Base-by-base conservation (phyloP, 2,888 invertebrate genomes). In the Diadromus collaris region DNA sequence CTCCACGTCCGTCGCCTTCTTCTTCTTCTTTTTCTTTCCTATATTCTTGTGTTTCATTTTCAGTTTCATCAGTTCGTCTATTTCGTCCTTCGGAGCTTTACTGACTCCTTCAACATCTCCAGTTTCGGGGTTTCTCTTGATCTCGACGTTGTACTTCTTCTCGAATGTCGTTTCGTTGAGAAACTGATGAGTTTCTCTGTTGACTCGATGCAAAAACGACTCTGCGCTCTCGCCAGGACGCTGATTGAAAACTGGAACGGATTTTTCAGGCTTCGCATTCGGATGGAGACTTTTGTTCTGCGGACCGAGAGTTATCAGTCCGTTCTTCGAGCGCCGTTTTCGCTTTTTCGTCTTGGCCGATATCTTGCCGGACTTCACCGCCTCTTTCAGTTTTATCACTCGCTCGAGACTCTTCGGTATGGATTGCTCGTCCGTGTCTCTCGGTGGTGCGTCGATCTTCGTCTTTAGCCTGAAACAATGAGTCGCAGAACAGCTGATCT, bases 371-470 rank as follows among this genome's bases (percentile, higher is more conserved):
- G 88, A 89, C 85, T 92, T 92, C 0, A 90, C 89, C 70, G 90
- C 90, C 54, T 94, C 92, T 79, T 93, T 93, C 0, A 95, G 85
- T 81, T 93, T 92, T 19, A 95, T 94, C 63, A 96, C 91, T 63
- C 93, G 92, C 38, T 92, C 91, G n/a, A 96, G 91, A 81, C 94
- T 95, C 81, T 93, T 94, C 0, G 96, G 95, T 34, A 96, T 90
- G n/a, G 94, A 94, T 89, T 97, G 96, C 3, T 94, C 94, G 81
- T 95, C 94, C 2, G 93, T 92, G 84, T 95, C 93, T 51, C 92
- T 92, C 0, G 97, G 96, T 0, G 96, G 95, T 70, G 94, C 94
- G 90, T 97, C 95, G 75, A 95, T 95, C 90, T 95, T 95, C 44
- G 93, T 92, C 88, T 94, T 94, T 84, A 96, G 90, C 85, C 96